Conservation (phyloP, 2,888 invertebrate genomes). For the Melanchra persicariae region DNA sequence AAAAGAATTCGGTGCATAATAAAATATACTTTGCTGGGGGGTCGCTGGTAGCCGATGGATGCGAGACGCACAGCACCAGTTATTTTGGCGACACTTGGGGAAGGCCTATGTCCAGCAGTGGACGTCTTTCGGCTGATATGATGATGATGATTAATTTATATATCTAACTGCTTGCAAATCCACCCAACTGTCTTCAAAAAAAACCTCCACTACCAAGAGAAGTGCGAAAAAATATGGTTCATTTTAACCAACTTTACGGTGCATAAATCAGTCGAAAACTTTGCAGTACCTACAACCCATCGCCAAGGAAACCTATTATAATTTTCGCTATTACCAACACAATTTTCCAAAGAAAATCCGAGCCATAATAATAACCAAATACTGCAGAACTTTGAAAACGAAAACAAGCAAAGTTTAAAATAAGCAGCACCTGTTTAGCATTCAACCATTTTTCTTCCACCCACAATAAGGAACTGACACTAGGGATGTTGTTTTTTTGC, state of each 20-base stretch:
- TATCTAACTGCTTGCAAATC: no score
- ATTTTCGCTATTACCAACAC: constrained; percentile 17
- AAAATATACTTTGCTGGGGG: no score
- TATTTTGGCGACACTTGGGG: no score
- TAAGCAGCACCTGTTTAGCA: constrained; percentile 36
- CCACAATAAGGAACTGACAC: neutral
- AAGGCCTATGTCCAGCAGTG: no score
- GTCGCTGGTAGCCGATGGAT: no score
- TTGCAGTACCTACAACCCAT: neutral
- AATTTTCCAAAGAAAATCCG: constrained; percentile 23
- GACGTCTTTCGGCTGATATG: no score
- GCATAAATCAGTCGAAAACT: constrained; percentile 5
- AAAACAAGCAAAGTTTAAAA: constrained; percentile 43
- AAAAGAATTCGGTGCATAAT: no score
- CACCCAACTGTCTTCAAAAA: no score
- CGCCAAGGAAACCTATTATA: constrained; percentile 6
- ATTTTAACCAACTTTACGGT: neutral
- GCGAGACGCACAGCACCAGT: no score
- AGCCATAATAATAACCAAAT: constrained; percentile 30
- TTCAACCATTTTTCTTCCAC: constrained; percentile 41
- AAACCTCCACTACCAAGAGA: no score
- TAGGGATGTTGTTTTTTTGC: neutral
- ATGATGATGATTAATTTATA: no score
- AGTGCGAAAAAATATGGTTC: neutral
- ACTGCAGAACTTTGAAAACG: constrained; percentile 27